Evolutionary conservation across 2,113 vertebrate genomes (phyloP), one percentile per base, ranked within the genome.

Genomic region (Machaerirhynchus nigripectus): DNA sequence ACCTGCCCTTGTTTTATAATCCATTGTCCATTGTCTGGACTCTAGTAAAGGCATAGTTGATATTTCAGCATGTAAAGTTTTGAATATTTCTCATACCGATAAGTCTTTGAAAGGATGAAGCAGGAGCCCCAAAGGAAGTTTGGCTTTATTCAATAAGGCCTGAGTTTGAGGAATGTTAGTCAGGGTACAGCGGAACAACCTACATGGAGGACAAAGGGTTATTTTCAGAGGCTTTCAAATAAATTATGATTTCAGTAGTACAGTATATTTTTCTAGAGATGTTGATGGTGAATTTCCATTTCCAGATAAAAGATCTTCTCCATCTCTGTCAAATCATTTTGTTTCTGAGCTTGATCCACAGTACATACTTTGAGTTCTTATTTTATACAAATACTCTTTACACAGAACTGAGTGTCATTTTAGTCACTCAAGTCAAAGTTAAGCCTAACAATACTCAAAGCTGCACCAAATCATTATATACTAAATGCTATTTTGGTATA

Each of bases 71-170:
- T 21, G 81, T 60, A 64, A 89, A 96, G 40, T 82, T 75, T 79
- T 49, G 50, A 93, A 50, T n/a, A 68, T 93, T 86, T 96, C 84
- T 95, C 98, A 97, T 99, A 99, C 99, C 98, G 98, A 98, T 89
- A 99, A 98, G 94, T 99, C 99, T 98, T 99, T 99, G 97, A 99
- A 99, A 71, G 99, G 99, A 97, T 99, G 99, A 87, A 99, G 98
- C 95, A 99, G 98, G 84, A 99, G 98, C 84, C 99, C 99, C 96
- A 99, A 94, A 35, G 99, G 99, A 98, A 99, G 98, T 98, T 99
- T 99, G 96, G 99, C 99, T 98, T 99, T 99, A 97, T 99, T 99
- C 94, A 99, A 67, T 97, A 99, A 98, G 96, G 99, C 98, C 98
- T 99, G 99, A 76, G 99, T 99, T 97, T 99, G 99, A 96, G 99